A percentile compares a stretch with the other conserved stretches of the same genome.
Conservation (phyloP, 1,140 invertebrate species). For the Pseudoatta argentina region DNA sequence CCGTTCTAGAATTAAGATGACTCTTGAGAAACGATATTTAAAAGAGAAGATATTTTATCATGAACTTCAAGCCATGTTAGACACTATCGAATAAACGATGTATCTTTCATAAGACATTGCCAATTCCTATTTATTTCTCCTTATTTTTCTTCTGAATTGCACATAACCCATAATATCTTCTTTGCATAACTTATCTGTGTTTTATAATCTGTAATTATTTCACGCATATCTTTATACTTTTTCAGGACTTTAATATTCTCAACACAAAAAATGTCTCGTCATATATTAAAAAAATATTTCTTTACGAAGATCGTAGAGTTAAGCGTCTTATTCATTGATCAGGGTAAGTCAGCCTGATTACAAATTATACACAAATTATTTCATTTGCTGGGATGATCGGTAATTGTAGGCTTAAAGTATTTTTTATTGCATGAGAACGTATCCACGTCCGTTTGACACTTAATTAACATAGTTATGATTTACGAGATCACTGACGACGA, state of each 20-base stretch:
- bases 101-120: constrained; percentile 8
- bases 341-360: not conserved
- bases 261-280: not conserved
- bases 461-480: constrained; percentile 24
- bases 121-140: not conserved
- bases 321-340: not conserved
- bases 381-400: not conserved
- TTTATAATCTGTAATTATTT: constrained; percentile 6
- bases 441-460: not conserved
- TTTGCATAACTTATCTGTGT: not conserved
- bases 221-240: not conserved
- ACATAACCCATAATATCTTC: not conserved
- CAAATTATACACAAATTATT: not conserved
- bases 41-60: constrained; percentile 17
- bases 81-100: constrained; percentile 11
- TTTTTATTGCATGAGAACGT: not conserved
- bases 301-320: not conserved
- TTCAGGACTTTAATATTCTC: constrained; percentile 7
- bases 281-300: not conserved
- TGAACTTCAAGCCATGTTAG: not conserved
- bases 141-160: not conserved
- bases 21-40: not conserved
- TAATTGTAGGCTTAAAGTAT: not conserved
- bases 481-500: not conserved
- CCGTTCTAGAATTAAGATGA: not conserved